Base-by-base conservation (phyloP, 1,140 invertebrate genomes). In the Chrysomallon squamiferum region DNA sequence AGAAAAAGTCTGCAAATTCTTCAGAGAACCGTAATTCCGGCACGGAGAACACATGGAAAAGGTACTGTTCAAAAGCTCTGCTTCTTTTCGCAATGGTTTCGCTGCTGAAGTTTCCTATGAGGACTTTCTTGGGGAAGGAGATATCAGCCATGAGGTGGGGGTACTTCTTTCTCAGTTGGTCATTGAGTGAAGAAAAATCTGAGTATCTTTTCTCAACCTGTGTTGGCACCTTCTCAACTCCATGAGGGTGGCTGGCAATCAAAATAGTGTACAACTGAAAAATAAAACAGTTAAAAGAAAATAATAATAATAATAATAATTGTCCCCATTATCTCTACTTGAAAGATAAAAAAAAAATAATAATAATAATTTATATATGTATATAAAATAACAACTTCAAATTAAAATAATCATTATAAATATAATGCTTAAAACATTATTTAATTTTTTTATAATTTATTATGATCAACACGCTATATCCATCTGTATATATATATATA, bases 51-150 rank as follows among this genome's bases (percentile, higher is more conserved):
- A 92, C 82, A 72, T 90, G 86, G 30, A 88, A 86, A 25, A 93
- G 79, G 33, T 93, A 87, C 65, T 85, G 83, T 74, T 92, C 90
- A 87, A 94, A 94, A n/a, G 89, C 89, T 11, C 86, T 80, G 80
- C 90, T 91, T 77, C 92, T 87, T 50, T 86, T 85, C 9, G 89
- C 88, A 72, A 94, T 93, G 35, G 92, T 86, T 68, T 89, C 89
- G 29, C 89, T 87, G 45, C 89, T 90, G 81, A 93, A 94, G 81
- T 94, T 94, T 1, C 92, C 92, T 54, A 92, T 83, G 11, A 93
- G 75, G 64, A 89, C 86, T 86, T 93, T 93, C 75, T 89, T 90
- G 7, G 92, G 92, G 84, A 93, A 93, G 59, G 86, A 83, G 6
- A 92, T 79, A 45, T 80, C 83, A 58, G 80, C 80, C 80, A 93